Conservation (phyloP, 2,888 invertebrate genomes). For the Chrysotoxum bicinctum region DNA sequence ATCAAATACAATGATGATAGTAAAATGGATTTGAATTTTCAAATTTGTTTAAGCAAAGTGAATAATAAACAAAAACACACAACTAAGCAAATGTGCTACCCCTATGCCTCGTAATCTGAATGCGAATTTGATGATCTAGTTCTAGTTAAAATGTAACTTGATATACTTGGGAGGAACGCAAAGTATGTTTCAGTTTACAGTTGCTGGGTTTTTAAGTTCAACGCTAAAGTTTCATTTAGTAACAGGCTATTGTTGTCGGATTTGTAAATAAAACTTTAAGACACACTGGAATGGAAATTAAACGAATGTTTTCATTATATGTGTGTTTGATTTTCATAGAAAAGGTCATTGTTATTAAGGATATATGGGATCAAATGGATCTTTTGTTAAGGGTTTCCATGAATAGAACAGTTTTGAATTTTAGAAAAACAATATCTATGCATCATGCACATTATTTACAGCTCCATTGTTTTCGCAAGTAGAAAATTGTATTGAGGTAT, state of each 20-base stretch:
- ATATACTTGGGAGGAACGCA: slow-evolving; percentile 12
- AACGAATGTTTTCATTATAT: background rate
- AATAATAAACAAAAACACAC: slow-evolving; percentile 12
- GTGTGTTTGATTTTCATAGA: background rate
- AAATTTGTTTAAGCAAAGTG: slow-evolving; percentile 20
- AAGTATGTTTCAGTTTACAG: background rate
- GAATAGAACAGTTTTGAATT: background rate
- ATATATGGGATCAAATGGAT: background rate
- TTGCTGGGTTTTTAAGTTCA: slow-evolving; percentile 1
- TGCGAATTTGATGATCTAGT: slow-evolving; percentile 35
- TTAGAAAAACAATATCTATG: background rate
- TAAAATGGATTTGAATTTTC: slow-evolving; percentile 19
- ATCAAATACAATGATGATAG: slow-evolving; percentile 7
- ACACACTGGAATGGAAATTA: background rate
- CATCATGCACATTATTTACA: too few species aligned
- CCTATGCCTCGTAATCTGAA: slow-evolving; percentile 13
- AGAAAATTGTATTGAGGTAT: too few species aligned
- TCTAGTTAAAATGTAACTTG: slow-evolving; percentile 24
- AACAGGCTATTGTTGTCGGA: slow-evolving; percentile 3
- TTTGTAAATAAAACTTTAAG: background rate
- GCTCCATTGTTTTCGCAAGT: too few species aligned
- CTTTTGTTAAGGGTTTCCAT: background rate
- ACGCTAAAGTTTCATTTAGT: slow-evolving; percentile 20
- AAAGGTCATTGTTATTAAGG: background rate
- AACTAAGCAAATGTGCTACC: background rate